A percentile compares a stretch with the other conserved stretches of the same genome.
phyloP scores from a whole-genome alignment of 2,888 invertebrate genomes.

The Flexamia atlantica region DNA sequence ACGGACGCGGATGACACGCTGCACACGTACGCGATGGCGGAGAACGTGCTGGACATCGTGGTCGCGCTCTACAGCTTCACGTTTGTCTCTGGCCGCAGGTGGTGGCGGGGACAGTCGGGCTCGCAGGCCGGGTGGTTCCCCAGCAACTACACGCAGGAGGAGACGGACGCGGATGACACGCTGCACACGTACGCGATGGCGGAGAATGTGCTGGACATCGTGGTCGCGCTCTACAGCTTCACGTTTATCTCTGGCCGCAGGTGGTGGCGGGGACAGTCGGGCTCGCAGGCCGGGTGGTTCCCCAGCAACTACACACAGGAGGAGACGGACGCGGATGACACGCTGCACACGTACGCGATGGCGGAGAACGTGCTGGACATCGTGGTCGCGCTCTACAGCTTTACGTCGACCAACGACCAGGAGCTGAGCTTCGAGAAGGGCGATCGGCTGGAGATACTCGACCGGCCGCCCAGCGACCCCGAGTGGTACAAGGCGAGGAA shows the following conservation, averaged over 20 bases:
- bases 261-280: constrained; percentile 98
- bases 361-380: constrained; percentile 97
- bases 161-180: constrained; percentile 91
- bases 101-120: constrained; percentile 97
- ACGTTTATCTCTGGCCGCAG: constrained; percentile 69
- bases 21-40: constrained; percentile 96
- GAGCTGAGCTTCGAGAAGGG: constrained; percentile 98
- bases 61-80: constrained; percentile 95
- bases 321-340: constrained; percentile 91
- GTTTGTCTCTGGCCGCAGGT: constrained; percentile 75
- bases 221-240: constrained; percentile 97
- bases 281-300: constrained; percentile 91
- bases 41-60: constrained; percentile 96
- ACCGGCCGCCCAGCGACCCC: constrained; percentile 97
- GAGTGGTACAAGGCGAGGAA: constrained; percentile 99
- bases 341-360: constrained; percentile 95
- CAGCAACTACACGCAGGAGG: constrained; percentile 96
- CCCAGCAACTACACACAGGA: constrained; percentile 98
- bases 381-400: constrained; percentile 96
- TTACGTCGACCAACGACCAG: constrained; percentile 95
- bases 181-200: constrained; percentile 96
- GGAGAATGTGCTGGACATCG: constrained; percentile 96
- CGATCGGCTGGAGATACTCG: constrained; percentile 96
- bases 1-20: constrained; percentile 91
- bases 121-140: constrained; percentile 95